Evolutionary conservation across 2,113 vertebrate species (phyloP), one percentile per base, ranked within the genome.

Genomic region (Coracopsis vasa): DNA sequence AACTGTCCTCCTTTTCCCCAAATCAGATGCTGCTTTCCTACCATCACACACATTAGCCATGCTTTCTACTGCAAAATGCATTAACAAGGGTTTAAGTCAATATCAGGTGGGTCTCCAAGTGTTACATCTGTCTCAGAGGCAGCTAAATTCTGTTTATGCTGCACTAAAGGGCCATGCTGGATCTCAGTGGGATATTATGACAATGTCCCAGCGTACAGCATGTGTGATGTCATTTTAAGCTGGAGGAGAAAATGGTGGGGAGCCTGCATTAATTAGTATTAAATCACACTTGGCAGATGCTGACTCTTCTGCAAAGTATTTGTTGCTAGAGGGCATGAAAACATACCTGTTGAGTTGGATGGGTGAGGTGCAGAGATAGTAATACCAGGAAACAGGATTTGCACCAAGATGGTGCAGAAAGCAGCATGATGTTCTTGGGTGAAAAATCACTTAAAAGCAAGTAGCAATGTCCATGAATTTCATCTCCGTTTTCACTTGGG

Each of bases 321-420:
- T 94, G 45, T 86, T 77, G 74, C 94, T 83, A 47, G 58, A 94
- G 85, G 93, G 85, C 66, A 80, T 51, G 60, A 96, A 92, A 90
- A 90, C n/a, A 60, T 44, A 64, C 60, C 54, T 71, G 58, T 70
- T 80, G 67, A 17, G 58, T 85, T 88, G 50, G 48, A 73, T 85
- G 48, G 44, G 41, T 1, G 39, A 95, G 88, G 81, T 88, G 42
- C 78, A 73, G 58, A 73, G 41, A 54, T 6, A 62, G 41, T 79
- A 58, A 58, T 35, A 69, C 35, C 37, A 73, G 66, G 78, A 94
- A 45, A 70, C 28, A 79, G 61, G 62, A 65, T 47, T 85, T 80
- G 42, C 11, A 42, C 45, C 2, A 16, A 54, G 67, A 51, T 0
- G 4, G 16, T 53, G 37, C 62, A 92, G 88, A 91, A 95, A 85